Conservation (phyloP, 2,888 invertebrate genomes). For the Phymatocera aterrima region DNA sequence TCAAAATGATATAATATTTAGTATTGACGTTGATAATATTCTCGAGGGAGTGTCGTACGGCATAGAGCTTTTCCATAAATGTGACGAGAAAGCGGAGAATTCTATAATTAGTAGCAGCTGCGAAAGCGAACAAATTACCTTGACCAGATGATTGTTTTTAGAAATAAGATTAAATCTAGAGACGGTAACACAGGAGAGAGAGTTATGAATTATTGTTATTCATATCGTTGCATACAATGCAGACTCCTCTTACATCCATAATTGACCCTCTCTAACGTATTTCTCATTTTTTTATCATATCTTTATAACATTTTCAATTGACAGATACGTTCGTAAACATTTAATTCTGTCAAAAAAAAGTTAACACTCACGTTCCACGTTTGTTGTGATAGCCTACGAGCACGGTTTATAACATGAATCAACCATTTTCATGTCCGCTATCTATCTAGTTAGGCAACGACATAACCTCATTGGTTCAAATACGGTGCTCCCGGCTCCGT, state of each 20-base stretch:
- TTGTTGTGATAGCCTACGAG: conserved; percentile 37
- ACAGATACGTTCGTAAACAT: conserved; percentile 38
- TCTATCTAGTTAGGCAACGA: neutral
- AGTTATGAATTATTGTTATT: conserved; percentile 42
- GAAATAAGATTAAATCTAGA: conserved; percentile 29
- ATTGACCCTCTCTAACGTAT: neutral
- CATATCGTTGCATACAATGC: conserved; percentile 5
- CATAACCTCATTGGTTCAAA: neutral
- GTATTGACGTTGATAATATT: neutral
- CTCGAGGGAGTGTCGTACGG: conserved; percentile 5
- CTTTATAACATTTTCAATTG: conserved; percentile 15
- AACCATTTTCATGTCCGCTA: neutral
- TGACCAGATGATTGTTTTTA: conserved; percentile 40
- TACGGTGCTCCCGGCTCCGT: neutral
- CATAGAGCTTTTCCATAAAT: conserved; percentile 20
- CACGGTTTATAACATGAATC: neutral
- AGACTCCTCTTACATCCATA: neutral
- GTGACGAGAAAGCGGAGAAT: conserved; percentile 3
- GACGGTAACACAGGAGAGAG: neutral
- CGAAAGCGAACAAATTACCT: conserved; percentile 39
- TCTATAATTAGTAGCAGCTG: conserved; percentile 38
- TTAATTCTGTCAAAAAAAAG: conserved; percentile 36
- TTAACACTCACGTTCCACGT: conserved; percentile 38
- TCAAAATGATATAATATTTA: conserved; percentile 27
- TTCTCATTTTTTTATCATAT: neutral